These are phyloP conservation scores for Schlechtendalia chinensis DNA, from an alignment of 1,140 invertebrate genomes.

Conservation along the genomic window DNA sequence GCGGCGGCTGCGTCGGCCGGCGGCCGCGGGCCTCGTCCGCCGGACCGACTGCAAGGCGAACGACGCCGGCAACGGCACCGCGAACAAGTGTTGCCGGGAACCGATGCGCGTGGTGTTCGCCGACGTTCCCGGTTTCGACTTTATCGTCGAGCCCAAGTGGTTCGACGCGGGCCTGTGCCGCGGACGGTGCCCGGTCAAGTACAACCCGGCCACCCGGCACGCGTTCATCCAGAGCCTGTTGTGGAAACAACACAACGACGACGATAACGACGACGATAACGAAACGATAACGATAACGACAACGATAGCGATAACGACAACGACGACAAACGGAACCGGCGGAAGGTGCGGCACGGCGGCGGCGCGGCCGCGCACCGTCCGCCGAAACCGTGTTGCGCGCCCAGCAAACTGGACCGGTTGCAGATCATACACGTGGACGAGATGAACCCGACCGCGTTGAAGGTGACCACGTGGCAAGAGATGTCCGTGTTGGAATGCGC, in stretches of 20 bases:
- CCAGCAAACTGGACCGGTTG: constrained; percentile 66
- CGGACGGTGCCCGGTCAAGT: constrained; percentile 68
- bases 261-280: not conserved
- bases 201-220: constrained; percentile 71
- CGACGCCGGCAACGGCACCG: not conserved
- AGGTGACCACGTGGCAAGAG: constrained; percentile 69
- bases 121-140: constrained; percentile 68
- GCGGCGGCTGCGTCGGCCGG: not conserved
- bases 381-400: constrained; percentile 71
- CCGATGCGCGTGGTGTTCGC: constrained; percentile 66
- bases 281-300: not conserved
- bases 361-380: constrained; percentile 54
- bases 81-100: constrained; percentile 65
- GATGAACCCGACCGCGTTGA: constrained; percentile 64
- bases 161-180: constrained; percentile 74
- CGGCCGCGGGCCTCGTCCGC: not conserved
- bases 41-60: not conserved
- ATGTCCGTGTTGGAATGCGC: constrained; percentile 73
- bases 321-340: too few species aligned
- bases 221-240: constrained; percentile 70
- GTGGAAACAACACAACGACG: constrained; percentile 62
- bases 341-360: too few species aligned
- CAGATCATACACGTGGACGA: constrained; percentile 69
- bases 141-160: constrained; percentile 67
- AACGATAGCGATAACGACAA: not conserved